Base-by-base conservation (phyloP, 1,140 invertebrate genomes). In the Camponotus vicinus region DNA sequence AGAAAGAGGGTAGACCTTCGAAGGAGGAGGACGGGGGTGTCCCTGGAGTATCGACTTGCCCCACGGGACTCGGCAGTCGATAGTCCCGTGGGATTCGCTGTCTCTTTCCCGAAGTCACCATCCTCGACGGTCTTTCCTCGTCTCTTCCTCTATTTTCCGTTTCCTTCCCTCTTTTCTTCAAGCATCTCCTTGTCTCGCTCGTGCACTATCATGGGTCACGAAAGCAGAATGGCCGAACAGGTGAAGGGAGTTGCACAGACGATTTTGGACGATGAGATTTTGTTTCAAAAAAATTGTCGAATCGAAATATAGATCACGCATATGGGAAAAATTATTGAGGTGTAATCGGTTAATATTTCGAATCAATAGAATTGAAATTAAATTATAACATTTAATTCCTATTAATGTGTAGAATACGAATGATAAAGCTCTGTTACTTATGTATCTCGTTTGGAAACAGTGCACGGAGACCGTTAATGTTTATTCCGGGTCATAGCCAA, bases 31-130 rank as follows among this genome's bases (percentile, higher is more conserved):
- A 92, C 66, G 73, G 80, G 49, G 89, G 92, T 95, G 93, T 93
- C 94, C 92, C 92, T 90, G 94, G 94, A 95, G 94, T 95, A 95
- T 95, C 94, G 94, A 95, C 94, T 94, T 91, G 94, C 94, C 94
- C 93, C 95, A 92, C 94, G 94, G 94, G 95, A 95, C 94, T 93
- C 92, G 91, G 92, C 92, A 95, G 94, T 94, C 94, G 94, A 95
- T 95, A 95, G 94, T 95, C 95, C 94, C 94, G 91, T 89, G 95
- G 94, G 94, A 95, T 93, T 94, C 92, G 80, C 86, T 79, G 61
- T 92, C 91, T 92, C 91, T 89, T 89, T 93, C 76, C 88, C 78
- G 69, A 85, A 89, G 85, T 83, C 69, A 27, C n/a, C 66, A 67
- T 27, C 52, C 73, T 59, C 66, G 49, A 73, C 32, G 37, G 63